phyloP scores from a whole-genome alignment of 2,888 invertebrate species.

The Tribolium freemani region DNA sequence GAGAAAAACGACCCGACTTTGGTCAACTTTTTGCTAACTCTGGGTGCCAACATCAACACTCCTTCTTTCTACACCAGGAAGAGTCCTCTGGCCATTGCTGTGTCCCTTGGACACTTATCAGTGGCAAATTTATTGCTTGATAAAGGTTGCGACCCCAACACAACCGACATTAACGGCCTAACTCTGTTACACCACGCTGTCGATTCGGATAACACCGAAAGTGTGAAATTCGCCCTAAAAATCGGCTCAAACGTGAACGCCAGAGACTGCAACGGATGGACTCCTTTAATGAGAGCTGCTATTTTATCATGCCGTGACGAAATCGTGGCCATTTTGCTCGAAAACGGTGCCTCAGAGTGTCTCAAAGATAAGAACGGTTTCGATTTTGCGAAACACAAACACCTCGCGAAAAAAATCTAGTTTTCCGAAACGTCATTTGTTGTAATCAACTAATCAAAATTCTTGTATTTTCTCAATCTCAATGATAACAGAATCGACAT shows the following conservation, averaged over 20 bases:
- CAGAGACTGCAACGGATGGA: conserved; percentile 71
- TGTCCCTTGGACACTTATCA: conserved; percentile 62
- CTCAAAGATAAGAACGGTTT: conserved; percentile 58
- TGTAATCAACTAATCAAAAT: background rate
- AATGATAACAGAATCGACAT: conserved; percentile 5
- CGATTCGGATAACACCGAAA: conserved; percentile 67
- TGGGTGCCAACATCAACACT: conserved; percentile 70
- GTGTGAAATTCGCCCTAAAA: conserved; percentile 64
- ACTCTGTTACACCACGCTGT: conserved; percentile 72
- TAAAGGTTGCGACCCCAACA: conserved; percentile 68
- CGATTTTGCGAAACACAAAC: conserved; percentile 55
- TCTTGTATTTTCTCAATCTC: background rate
- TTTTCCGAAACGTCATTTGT: background rate
- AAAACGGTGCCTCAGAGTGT: conserved; percentile 67
- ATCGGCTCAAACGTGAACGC: conserved; percentile 65
- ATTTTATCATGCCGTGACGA: conserved; percentile 67
- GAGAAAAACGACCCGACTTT: conserved; percentile 68
- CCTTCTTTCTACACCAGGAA: conserved; percentile 63
- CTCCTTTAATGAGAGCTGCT: conserved; percentile 72
- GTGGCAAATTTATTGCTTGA: conserved; percentile 68
- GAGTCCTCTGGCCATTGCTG: conserved; percentile 70
- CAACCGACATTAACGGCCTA: conserved; percentile 69
- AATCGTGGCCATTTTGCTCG: conserved; percentile 67
- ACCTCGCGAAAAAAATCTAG: conserved; percentile 1
- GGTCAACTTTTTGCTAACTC: conserved; percentile 67